Conservation (phyloP, 2,888 invertebrate genomes). For the Rhabditophanes sp. region DNA sequence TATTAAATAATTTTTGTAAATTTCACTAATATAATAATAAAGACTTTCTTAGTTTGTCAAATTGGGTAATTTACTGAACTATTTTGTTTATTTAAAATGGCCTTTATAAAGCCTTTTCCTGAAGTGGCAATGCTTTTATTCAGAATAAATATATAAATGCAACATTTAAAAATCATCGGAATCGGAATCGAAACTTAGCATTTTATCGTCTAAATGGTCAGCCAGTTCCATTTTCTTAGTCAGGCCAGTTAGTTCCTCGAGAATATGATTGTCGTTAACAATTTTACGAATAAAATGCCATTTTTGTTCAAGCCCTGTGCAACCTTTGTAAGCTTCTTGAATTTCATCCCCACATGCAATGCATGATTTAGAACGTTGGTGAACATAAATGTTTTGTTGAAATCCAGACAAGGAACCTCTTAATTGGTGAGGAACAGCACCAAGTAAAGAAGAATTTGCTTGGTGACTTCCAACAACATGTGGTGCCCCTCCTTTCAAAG, state of each 20-base stretch:
- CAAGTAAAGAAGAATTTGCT: constrained; percentile 23
- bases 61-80: too few relatives aligned
- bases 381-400: constrained; percentile 62
- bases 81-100: too few relatives aligned
- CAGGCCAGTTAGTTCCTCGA: constrained; percentile 73
- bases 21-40: too few relatives aligned
- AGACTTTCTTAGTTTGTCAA: too few relatives aligned
- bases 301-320: constrained; percentile 15
- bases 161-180: too few relatives aligned
- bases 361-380: constrained; percentile 69
- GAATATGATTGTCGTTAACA: constrained; percentile 54
- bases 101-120: too few relatives aligned
- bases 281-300: constrained; percentile 24
- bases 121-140: too few relatives aligned
- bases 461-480: constrained; percentile 16
- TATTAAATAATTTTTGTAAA: too few relatives aligned
- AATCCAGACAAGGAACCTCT: constrained; percentile 72
- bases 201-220: too few relatives aligned
- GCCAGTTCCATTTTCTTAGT: too few relatives aligned
- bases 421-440: constrained; percentile 49
- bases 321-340: constrained; percentile 11
- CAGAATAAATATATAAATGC: too few relatives aligned
- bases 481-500: constrained; percentile 50
- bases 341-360: constrained; percentile 66
- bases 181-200: too few relatives aligned